Conservation (phyloP, 1,140 invertebrate species). For the Pristionchus pacificus region DNA sequence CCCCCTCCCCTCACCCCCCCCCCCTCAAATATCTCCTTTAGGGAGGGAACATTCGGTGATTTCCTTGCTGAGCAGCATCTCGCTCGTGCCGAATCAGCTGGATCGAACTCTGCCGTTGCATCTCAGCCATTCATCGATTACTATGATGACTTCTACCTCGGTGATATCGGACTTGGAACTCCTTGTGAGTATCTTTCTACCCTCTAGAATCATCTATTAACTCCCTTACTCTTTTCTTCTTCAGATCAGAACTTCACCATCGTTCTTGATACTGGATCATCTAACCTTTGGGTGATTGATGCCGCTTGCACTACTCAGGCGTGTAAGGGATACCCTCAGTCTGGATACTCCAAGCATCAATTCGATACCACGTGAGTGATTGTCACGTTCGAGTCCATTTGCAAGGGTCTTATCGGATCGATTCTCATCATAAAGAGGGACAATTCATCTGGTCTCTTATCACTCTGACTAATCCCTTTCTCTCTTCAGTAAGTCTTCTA, state of each 20-base stretch:
- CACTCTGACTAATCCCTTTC: no score
- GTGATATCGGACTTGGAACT: conserved; percentile 10
- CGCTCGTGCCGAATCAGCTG: conserved; percentile 2
- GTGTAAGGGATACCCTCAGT: conserved; percentile 36
- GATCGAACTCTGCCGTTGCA: not conserved
- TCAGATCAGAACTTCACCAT: conserved; percentile 41
- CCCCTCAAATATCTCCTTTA: not conserved
- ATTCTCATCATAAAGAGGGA: no score
- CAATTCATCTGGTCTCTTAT: no score
- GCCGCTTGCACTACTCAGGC: conserved; percentile 33
- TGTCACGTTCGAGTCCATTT: no score
- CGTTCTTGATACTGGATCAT: conserved; percentile 44
- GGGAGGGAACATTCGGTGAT: conserved; percentile 5
- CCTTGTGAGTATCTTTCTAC: conserved; percentile 22
- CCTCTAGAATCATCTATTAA: conserved; percentile 38
- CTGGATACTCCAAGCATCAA: conserved; percentile 36
- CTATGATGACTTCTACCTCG: no score
- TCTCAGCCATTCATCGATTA: no score
- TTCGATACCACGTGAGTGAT: conserved; percentile 39
- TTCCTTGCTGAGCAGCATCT: conserved; percentile 16
- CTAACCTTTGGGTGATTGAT: conserved; percentile 46
- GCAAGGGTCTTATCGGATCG: no score
- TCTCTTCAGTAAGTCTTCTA: conserved; percentile 35
- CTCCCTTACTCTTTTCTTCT: conserved; percentile 44
- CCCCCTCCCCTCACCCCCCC: not conserved